Evolutionary conservation across 2,888 invertebrate species (phyloP), one percentile per base, ranked within the genome.

Genomic region (Chloromyia formosa): DNA sequence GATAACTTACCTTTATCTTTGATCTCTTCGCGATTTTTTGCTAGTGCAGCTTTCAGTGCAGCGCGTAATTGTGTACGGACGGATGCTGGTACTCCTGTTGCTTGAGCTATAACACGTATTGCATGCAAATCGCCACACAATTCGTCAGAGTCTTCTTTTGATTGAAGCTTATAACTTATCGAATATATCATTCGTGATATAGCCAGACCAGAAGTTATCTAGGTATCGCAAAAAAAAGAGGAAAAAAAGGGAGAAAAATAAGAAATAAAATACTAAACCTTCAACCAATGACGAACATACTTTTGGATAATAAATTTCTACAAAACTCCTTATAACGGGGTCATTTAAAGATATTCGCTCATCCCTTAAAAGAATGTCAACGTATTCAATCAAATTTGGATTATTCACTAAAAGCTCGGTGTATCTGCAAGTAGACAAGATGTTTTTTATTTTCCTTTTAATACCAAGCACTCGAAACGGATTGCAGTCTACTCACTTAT

Each of bases 251-350:
- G 56, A 53, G 12, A 20, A 56, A 56, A 42, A 54, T 42, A 60
- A 42, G 16, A 49, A 68, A 1, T 22, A 9, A n/a, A n/a, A n/a
- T 45, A 4, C 5, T 12, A 45, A 18, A 66, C 40, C n/a, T 66
- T 40, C n/a, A 20, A 60, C 1, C 23, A 49, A 53, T 7, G 14
- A 68, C 35, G 12, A n/a, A 66, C 27, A 80, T 85, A 95, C 93
- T 89, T 95, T 96, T 0, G 96, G 95, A 83, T 96, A 95, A 83
- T 94, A 96, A 77, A 94, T 92, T 80, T 92, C 92, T 83, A 96
- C 89, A 84, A 97, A 96, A 82, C 94, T 93, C 83, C 93, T 93
- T 80, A 96, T 94, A 80, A 92, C 90, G 73, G 92, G 91, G 81
- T 94, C 94, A 78, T 93, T 94, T 10, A 97, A 87, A 12, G 95